phyloP scores from a whole-genome alignment of 2,797 vertebrate species.

The Cyprinella venusta region DNA sequence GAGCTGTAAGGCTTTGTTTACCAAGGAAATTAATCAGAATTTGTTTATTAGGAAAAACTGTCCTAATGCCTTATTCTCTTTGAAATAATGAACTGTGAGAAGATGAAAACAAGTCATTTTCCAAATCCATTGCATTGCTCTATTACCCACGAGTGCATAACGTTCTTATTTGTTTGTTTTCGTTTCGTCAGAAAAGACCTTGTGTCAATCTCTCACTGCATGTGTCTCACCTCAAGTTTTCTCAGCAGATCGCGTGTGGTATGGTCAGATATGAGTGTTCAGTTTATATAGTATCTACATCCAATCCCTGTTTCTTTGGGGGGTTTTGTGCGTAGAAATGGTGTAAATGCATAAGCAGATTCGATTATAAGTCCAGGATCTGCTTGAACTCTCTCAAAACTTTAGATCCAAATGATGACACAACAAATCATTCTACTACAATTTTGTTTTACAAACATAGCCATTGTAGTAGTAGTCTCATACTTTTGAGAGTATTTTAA shows the following conservation, averaged over 20 bases:
- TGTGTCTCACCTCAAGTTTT: background rate
- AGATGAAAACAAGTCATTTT: conserved; percentile 80
- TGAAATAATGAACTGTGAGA: conserved; percentile 80
- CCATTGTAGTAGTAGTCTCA: too few species aligned
- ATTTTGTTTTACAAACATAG: background rate
- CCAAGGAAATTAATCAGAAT: conserved; percentile 76
- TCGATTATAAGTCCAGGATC: too few species aligned
- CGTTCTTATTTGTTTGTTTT: conserved; percentile 60
- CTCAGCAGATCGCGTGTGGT: background rate
- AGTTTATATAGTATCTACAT: background rate
- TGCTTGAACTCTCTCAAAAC: background rate
- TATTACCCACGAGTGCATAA: conserved; percentile 75
- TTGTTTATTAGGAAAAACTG: conserved; percentile 75
- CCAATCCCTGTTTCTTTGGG: background rate
- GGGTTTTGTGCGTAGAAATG: background rate
- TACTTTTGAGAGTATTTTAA: too few species aligned
- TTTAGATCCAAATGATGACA: background rate
- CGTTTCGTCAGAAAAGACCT: conserved; percentile 54
- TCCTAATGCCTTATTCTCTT: conserved; percentile 82
- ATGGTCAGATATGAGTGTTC: background rate
- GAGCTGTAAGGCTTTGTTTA: conserved; percentile 75
- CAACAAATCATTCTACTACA: background rate
- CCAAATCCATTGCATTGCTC: conserved; percentile 74
- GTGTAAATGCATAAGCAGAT: too few species aligned
- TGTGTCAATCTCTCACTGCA: conserved; percentile 57